phyloP scores from a whole-genome alignment of 2,797 vertebrate genomes.

The Pogonophryne albipinna region DNA sequence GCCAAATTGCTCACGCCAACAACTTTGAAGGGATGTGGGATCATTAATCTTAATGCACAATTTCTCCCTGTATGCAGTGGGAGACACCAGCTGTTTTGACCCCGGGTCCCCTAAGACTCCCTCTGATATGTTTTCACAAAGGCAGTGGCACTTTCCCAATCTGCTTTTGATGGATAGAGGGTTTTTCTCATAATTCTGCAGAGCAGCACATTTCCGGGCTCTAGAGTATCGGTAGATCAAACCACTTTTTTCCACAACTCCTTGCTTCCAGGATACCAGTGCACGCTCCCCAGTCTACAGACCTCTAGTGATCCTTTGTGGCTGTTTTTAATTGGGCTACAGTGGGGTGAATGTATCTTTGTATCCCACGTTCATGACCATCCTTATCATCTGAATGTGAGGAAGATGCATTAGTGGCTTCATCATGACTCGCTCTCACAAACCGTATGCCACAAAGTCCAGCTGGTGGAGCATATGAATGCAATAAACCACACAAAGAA shows the following conservation, averaged over 20 bases:
- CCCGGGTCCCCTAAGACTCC: constrained; percentile 38
- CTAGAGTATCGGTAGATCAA: constrained; percentile 49
- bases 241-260: constrained; percentile 49
- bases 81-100: constrained; percentile 46
- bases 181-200: constrained; percentile 45
- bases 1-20: constrained; percentile 30
- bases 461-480: constrained; percentile 36
- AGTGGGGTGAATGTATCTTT: constrained; percentile 52
- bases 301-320: constrained; percentile 55
- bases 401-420: constrained; percentile 41
- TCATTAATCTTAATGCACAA: constrained; percentile 58
- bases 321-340: constrained; percentile 76
- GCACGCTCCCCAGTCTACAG: constrained; percentile 26
- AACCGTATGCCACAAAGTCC: constrained; percentile 11
- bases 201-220: constrained; percentile 52
- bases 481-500: constrained; percentile 3
- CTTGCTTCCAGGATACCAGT: constrained; percentile 48
- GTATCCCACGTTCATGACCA: constrained; percentile 24
- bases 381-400: constrained; percentile 24
- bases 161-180: constrained; percentile 55
- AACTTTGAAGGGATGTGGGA: constrained; percentile 30
- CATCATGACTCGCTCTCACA: constrained; percentile 31
- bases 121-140: constrained; percentile 42
- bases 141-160: constrained; percentile 37
- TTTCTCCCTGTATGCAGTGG: constrained; percentile 15